Base-by-base conservation (phyloP, 2,113 vertebrate genomes). In the human (Homo sapiens) region DNA sequence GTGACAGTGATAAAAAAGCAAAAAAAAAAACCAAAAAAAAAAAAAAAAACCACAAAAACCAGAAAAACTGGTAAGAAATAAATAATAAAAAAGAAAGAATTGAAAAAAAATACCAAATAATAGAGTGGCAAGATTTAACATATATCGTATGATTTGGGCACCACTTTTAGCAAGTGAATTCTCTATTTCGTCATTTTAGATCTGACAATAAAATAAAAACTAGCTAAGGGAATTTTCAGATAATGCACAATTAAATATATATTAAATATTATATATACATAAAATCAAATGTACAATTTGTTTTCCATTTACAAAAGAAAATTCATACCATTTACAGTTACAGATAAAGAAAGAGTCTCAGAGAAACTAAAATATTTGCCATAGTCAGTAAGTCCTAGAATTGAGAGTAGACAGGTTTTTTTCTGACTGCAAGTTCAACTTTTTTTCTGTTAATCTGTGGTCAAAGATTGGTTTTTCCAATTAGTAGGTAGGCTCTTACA, bases 351-450 rank as follows among this genome's bases (percentile, higher is more conserved):
- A 93, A 75, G 20, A 59, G 48, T 70, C 38, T 78, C 20, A 32
- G 45, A 79, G 76, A 85, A 88, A 85, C 20, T 72, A 86, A 96
- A 96, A 83, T 76, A 94, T 61, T 90, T 61, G 17, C 12, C 16
- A 87, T 0, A 80, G 59, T 57, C 25, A 66, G 6, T 61, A 85
- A 96, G 45, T 89, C 18, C 76, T 75, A 76, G 38, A 96, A 82
- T 5, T 40, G 59, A 78, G 16, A 27, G 9, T 59, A 22, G 72
- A 64, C 25, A 52, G 35, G 52, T 52, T 73, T 87, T 72, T 91
- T 52, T 61, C 83, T 50, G 16, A 91, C 11, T 70, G 40, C 52
- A 79, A 87, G 48, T 90, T 72, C 72, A 90, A n/a, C n/a, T 75
- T 82, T 96, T 48, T 85, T 82, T 59, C 61, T 93, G 23, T 48